phyloP scores from a whole-genome alignment of 2,888 invertebrate genomes.

The Isotomurus palustris region DNA sequence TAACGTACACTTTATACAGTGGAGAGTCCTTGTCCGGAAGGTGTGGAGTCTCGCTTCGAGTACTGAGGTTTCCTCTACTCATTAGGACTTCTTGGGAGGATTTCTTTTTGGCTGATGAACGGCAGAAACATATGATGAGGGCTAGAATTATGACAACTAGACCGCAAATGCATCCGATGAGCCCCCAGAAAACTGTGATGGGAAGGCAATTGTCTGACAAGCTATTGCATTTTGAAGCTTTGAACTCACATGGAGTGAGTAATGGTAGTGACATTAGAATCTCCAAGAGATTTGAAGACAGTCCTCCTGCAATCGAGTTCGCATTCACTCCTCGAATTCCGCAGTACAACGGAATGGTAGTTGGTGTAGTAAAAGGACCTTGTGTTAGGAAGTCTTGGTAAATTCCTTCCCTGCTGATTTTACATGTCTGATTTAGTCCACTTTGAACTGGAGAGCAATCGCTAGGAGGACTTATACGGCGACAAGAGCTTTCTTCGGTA shows the following conservation, averaged over 20 bases:
- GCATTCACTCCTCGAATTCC: constrained; percentile 23
- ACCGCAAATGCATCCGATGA: constrained; percentile 26
- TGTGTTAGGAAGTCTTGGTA: background rate
- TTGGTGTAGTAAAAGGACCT: background rate
- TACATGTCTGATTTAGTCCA: background rate
- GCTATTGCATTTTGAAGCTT: constrained; percentile 15
- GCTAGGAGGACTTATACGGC: background rate
- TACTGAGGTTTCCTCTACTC: background rate
- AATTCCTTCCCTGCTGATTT: background rate
- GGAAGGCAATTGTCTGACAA: constrained; percentile 35
- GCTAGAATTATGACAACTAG: constrained; percentile 18
- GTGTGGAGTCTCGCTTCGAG: background rate
- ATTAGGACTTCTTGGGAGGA: constrained; percentile 6
- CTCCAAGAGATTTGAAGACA: constrained; percentile 16
- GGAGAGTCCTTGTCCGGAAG: constrained; percentile 12
- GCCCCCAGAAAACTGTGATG: constrained; percentile 30
- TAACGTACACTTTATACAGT: constrained; percentile 25
- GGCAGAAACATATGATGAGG: constrained; percentile 16
- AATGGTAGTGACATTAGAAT: background rate
- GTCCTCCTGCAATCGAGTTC: constrained; percentile 5
- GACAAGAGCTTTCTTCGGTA: background rate
- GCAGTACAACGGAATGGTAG: constrained; percentile 7
- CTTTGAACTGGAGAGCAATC: constrained; percentile 2
- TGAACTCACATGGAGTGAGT: background rate
- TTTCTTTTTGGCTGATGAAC: background rate